Evolutionary conservation across 2,888 invertebrate genomes (phyloP), one percentile per base, ranked within the genome.

Genomic region (Clitarchus hookeri): DNA sequence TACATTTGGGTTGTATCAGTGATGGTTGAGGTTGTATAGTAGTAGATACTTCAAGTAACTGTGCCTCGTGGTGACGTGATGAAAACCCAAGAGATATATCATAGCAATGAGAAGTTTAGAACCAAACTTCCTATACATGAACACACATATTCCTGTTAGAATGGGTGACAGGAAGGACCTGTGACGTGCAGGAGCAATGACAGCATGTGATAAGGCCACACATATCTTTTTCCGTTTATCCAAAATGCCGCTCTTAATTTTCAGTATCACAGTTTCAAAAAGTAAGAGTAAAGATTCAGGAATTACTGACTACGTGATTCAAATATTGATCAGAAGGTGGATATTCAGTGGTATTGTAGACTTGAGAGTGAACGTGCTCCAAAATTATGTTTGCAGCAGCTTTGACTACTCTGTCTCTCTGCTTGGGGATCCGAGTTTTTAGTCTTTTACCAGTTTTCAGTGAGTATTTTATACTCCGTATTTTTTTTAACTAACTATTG

Each of bases 61-160:
- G 36, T 36, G 36, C 82, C 82, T 82, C 36, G n/a, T 82, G 82
- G 36, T 82, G 82, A n/a, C 82, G 27, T 26, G 26, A 82, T 36
- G 82, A 26, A 82, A 82, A 82, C 0, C 36, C 82, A 27, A 82
- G 27, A 44, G 36, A 27, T 36, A n/a, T 25, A 82, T 6, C n/a
- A 82, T 82, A 36, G 27, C 82, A 82, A 82, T 82, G 16, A 82
- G 82, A 44, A 19, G 82, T 44, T 44, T 82, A 23, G 82, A 82
- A 27, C 27, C 82, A 82, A 9, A 82, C 13, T 82, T 82, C 25
- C 44, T 26, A 23, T 82, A 82, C 44, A 82, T 19, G 82, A 44
- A 82, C 23, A 82, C 82, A 82, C 82, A 36, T n/a, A 82, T 12
- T 44, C 82, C 36, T 82, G 82, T 82, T 3, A 82, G 82, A 27